Base-by-base conservation (phyloP, 1,140 invertebrate genomes). In the Drosophila seguyi region DNA sequence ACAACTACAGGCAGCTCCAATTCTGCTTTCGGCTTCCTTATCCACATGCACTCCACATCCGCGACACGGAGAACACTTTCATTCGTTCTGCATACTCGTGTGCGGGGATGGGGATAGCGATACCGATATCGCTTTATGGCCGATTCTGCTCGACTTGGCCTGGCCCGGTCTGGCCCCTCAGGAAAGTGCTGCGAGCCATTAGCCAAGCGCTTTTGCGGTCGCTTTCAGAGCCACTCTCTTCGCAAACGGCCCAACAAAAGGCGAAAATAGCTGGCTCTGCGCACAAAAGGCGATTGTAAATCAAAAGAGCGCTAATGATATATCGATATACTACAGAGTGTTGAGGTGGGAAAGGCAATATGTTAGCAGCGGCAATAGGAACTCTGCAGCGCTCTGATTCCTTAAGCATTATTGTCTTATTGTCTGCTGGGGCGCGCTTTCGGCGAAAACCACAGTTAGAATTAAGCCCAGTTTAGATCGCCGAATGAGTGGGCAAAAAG, bases 221-320 rank as follows among this genome's bases (percentile, higher is more conserved):
- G 61, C 53, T 42, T 75, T 58, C 44, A 69, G 25, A 71, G 52
- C 59, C 81, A 48, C 59, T 76, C 47, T 76, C 47, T 34, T 73
- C 56, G 63, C 73, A 68, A 77, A 80, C 48, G 69, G 60, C 29
- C 48, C 59, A 80, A 83, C 72, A 87, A 87, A 84, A 72, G 72
- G 41, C 63, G 39, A 74, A 69, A 69, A 75, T 66, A 66, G 47
- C 60, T 47, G 68, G 66, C 63, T 78, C 34, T 65, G 34, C 44
- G 50, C 75, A 78, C 75, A 78, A 87, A 86, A 87, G 83, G 80
- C 76, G 80, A 83, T 80, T 84, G 80, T 84, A 88, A 87, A 88
- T 87, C 80, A 88, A 88, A 87, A 84, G 72, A 57, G 72, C 73
- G 84, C 80, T 87, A 87, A 87, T 87, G 83, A 88, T 87, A 87